Base-by-base conservation (phyloP, 2,797 vertebrate genomes). In the Perodicticus potto region DNA sequence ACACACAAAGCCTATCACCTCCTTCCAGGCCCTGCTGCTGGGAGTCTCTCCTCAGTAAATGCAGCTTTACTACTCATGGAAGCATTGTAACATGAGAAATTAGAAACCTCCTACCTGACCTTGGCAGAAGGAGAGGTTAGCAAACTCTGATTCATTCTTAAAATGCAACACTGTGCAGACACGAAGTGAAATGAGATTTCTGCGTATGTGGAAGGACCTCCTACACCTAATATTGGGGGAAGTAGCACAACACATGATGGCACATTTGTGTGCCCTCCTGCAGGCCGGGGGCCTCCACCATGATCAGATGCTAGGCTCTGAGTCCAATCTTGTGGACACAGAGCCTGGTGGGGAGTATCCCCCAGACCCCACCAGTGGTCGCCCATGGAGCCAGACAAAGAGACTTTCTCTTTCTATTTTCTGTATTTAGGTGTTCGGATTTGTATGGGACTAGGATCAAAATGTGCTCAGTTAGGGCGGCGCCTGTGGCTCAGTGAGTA, bases 21-120 rank as follows among this genome's bases (percentile, higher is more conserved):
- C 12, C 7, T 12, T 29, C 49, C 49, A 53, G 49, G 1, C 45
- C 2, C 4, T 16, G 29, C 37, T 20, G 61, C 2, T 2, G 14
- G 12, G 77, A 72, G 5, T 8, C 5, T 9, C 27, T 65, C 34
- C 37, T 22, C 45, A 1, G 0, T 3, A 57, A 72, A 53, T 0
- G 0, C 65, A 5, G 13, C 37, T 12, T 59, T 37, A 37, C 37
- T n/a, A 34, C 8, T 65, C 5, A 0, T 10, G 0, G 12, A n/a
- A 70, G 29, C 59, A 34, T 1, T 9, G 22, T 25, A 55, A 25
- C 11, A 1, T 12, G 13, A 16, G 27, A 13, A 43, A 49, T 37
- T 0, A 27, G 55, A 70, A 84, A 32, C 34, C n/a, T 57, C 61
- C 72, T 20, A 32, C 16, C 4, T 5, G 53, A 72, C 20, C 27